Percentiles rank a stretch among this genome's conserved stretches.
Conservation (phyloP, 2,888 invertebrate species). For the Teleogryllus oceanicus region DNA sequence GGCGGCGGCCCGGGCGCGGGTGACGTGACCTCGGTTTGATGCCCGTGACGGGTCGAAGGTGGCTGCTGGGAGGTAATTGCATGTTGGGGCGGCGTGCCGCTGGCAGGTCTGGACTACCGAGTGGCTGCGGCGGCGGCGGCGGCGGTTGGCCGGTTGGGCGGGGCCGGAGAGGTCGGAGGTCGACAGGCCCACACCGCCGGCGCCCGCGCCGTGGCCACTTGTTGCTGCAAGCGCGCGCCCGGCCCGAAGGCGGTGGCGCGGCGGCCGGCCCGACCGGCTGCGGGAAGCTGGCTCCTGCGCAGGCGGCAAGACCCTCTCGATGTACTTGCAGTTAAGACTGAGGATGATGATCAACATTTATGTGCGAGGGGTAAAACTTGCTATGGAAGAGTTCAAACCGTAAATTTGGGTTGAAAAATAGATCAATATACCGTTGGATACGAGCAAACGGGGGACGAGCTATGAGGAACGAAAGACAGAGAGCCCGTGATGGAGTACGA, state of each 20-base stretch:
- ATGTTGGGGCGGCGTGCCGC: not conserved
- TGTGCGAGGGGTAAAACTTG: no score
- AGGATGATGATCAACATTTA: no score
- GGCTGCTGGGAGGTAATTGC: not conserved
- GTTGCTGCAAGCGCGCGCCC: conserved; percentile 1
- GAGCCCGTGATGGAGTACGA: no score
- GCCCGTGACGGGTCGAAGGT: conserved; percentile 18
- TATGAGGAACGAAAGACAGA: no score
- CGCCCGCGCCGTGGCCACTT: not conserved
- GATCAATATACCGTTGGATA: no score
- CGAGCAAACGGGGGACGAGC: no score
- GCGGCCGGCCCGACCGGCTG: not conserved
- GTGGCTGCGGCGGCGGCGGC: not conserved
- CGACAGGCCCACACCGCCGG: not conserved
- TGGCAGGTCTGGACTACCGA: conserved; percentile 18
- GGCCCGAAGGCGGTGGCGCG: not conserved
- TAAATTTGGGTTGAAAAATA: no score
- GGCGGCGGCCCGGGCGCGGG: not conserved
- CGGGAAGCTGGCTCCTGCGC: no score
- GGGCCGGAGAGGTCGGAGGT: conserved; percentile 1
- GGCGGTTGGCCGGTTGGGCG: not conserved
- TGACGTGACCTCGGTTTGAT: conserved; percentile 10
- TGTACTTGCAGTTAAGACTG: no score
- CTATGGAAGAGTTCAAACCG: no score
- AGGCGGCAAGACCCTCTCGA: no score